Base-by-base conservation (phyloP, 2,113 vertebrate species). In the Pachycephala philippinensis region DNA sequence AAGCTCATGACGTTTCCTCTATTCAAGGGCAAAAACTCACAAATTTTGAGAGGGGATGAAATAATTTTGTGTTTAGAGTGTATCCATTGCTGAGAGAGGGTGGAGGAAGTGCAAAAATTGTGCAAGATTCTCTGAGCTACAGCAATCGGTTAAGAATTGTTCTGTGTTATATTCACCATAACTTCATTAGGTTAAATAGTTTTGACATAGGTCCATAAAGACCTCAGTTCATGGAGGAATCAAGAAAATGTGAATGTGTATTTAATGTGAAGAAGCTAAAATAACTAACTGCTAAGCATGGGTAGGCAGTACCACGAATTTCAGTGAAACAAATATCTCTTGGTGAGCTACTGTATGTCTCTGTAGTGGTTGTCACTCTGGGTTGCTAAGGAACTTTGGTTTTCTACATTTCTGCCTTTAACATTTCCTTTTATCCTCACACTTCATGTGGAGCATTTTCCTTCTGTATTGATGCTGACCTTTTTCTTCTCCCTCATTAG, bases 401-500 rank as follows among this genome's bases (percentile, higher is more conserved):
- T 71, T 53, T 76, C 81, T 65, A 18, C 45, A 22, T 53, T 95
- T 94, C 65, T 95, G 82, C 66, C 78, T 89, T 91, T 72, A 87
- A 65, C 28, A 45, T 60, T 75, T 93, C 50, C 70, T 95, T 92
- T 95, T 79, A 89, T 82, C 61, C 56, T 76, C 9, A 13, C 52
- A 47, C 49, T 84, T 89, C 74, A 79, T 20, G 44, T 11, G n/a
- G 61, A 95, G 49, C 11, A 4, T 89, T 95, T 95, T 87, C 54
- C n/a, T 54, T 87, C 42, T 84, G 12, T 71, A 78, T 85, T 81
- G 84, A 77, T 40, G 60, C 31, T 95, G 93, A 96, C 85, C 93
- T 96, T 95, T 92, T 83, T 14, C 79, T 88, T 93, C 47, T 53
- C 45, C 7, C 75, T 93, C 59, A 78, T 97, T 96, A 96, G 79